Evolutionary conservation across 2,888 invertebrate species (phyloP).

Genomic region (Orchesella flavescens): DNA sequence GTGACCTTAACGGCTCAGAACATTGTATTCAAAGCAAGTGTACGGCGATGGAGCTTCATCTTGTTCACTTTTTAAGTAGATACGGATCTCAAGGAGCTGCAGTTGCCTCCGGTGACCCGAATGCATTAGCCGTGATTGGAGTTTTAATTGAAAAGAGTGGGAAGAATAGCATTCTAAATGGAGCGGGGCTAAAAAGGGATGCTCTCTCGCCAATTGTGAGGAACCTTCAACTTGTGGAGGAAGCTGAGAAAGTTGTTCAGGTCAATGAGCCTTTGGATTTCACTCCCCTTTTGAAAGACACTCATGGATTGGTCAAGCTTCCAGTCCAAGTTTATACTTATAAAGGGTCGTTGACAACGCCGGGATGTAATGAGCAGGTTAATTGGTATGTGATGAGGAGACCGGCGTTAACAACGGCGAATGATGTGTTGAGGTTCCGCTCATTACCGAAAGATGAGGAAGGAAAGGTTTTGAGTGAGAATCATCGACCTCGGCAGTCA

Average conservation of each 20-base stretch:
- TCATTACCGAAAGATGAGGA: neutral
- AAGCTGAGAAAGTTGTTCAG: neutral
- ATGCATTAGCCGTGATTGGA: constrained; percentile 10
- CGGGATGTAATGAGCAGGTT: constrained; percentile 23
- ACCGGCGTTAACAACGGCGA: neutral
- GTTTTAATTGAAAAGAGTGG: neutral
- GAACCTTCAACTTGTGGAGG: neutral
- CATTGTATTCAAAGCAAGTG: constrained; percentile 6
- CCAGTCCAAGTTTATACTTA: neutral
- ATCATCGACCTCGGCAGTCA: neutral
- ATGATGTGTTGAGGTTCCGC: constrained; percentile 19
- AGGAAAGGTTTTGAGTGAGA: neutral
- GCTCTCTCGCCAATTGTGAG: neutral
- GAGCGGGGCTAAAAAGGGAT: too few species aligned
- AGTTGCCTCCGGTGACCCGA: neutral
- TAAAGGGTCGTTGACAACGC: constrained; percentile 34
- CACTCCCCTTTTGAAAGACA: neutral
- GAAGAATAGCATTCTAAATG: too few species aligned
- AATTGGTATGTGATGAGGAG: constrained; percentile 17
- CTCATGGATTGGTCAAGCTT: neutral
- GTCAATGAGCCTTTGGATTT: constrained; percentile 8
- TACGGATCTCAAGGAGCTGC: neutral
- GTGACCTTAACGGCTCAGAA: neutral
- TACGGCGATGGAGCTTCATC: neutral
- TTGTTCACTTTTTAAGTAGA: neutral